These are phyloP conservation scores for Pangasius larnaudii DNA, from an alignment of 2,797 vertebrate genomes.

Conservation along the genomic window DNA sequence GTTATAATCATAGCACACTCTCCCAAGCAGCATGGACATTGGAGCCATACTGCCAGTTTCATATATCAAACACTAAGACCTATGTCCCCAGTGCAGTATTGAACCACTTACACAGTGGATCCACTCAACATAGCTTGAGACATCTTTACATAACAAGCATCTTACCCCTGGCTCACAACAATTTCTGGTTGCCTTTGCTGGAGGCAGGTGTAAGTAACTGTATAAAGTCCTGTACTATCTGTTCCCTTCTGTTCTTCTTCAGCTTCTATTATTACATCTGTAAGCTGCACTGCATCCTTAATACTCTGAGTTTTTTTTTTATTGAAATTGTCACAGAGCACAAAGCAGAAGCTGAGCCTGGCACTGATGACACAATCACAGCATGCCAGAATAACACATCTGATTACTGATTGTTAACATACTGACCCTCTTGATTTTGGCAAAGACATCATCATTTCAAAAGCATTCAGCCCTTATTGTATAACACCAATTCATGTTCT, in stretches of 20 bases:
- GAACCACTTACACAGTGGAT: neutral
- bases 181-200: neutral
- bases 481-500: conserved; percentile 5
- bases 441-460: neutral
- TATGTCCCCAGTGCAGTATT: neutral
- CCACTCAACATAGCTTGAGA: neutral
- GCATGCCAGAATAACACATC: conserved; percentile 30
- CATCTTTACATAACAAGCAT: neutral
- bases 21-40: neutral
- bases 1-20: neutral
- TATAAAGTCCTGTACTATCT: neutral
- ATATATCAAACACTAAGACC: neutral
- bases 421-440: neutral
- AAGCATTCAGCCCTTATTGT: neutral
- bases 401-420: conserved; percentile 17
- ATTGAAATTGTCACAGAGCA: conserved; percentile 14
- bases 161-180: neutral
- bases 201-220: neutral
- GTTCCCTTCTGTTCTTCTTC: neutral
- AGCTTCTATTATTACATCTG: neutral
- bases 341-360: conserved; percentile 26
- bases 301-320: conserved; percentile 15
- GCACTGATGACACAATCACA: conserved; percentile 38
- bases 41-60: neutral
- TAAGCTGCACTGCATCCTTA: conserved; percentile 25